A percentile compares a stretch with the other conserved stretches of the same genome.
phyloP scores from a whole-genome alignment of 2,888 invertebrate species.

The Epinotia nisella region DNA sequence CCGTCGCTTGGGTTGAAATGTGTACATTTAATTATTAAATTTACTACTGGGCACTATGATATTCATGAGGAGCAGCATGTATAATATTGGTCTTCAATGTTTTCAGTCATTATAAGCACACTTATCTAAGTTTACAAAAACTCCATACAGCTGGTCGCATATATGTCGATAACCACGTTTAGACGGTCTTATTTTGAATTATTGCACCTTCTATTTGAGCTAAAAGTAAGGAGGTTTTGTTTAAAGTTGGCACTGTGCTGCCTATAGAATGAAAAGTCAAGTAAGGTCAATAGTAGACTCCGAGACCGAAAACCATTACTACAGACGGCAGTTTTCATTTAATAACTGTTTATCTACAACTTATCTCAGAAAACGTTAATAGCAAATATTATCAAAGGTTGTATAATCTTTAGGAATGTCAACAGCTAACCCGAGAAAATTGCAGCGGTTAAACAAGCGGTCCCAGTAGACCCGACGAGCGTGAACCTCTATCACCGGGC shows the following conservation, averaged over 20 bases:
- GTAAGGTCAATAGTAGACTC: no score
- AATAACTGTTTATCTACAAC: neutral
- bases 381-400: neutral
- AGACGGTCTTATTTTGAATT: no score
- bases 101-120: no score
- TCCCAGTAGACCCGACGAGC: conserved; percentile 17
- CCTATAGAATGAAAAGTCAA: no score
- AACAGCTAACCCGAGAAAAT: conserved; percentile 9
- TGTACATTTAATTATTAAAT: conserved; percentile 25
- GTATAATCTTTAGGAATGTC: neutral
- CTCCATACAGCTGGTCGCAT: no score
- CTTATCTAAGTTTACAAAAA: no score
- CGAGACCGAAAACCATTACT: no score
- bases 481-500: conserved; percentile 34
- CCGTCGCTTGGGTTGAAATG: conserved; percentile 24
- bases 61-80: neutral
- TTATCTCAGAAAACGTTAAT: conserved; percentile 4
- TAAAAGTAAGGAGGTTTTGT: no score
- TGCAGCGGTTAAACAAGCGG: conserved; percentile 20
- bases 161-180: no score
- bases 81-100: neutral
- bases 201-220: no score
- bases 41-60: conserved; percentile 2
- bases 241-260: no score
- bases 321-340: no score